Conservation (phyloP, 2,888 invertebrate species). For the Druceiella hillmani region DNA sequence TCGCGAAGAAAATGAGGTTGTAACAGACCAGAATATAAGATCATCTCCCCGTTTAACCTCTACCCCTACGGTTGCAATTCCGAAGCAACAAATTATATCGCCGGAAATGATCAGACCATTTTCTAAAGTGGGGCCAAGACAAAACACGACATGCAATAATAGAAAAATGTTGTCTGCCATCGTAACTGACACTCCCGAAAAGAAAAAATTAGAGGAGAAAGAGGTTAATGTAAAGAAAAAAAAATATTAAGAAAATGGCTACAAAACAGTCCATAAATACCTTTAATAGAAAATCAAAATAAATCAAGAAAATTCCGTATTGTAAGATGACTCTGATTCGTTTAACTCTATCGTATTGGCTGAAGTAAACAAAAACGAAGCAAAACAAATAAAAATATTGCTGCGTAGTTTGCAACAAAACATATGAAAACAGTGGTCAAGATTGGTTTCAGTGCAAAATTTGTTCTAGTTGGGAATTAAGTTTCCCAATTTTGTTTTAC, state of each 20-base stretch:
- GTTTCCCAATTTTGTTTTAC: no score
- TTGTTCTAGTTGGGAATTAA: conserved; percentile 7
- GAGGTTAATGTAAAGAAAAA: conserved; percentile 12
- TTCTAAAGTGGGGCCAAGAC: conserved; percentile 18
- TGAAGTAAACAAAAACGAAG: conserved; percentile 12
- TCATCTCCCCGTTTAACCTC: conserved; percentile 11
- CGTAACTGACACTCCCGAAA: conserved; percentile 17
- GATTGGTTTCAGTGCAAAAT: conserved; percentile 8
- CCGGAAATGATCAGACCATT: conserved; percentile 15
- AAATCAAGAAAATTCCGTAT: conserved; percentile 14
- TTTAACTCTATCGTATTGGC: conserved; percentile 16
- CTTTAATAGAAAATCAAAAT: conserved; percentile 9
- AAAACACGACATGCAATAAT: conserved; percentile 18
- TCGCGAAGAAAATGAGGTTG: conserved; percentile 12
- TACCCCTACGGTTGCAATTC: conserved; percentile 11
- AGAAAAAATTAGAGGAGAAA: conserved; percentile 8
- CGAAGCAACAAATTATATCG: conserved; percentile 12
- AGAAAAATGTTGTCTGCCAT: conserved; percentile 19
- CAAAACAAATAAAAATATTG: conserved; percentile 10
- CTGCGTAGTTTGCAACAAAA: conserved; percentile 8
- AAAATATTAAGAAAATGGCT: conserved; percentile 17
- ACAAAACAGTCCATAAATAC: conserved; percentile 16
- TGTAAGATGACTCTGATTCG: conserved; percentile 14
- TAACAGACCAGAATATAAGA: conserved; percentile 10
- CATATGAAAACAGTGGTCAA: no score